Base-by-base conservation (phyloP, 2,113 vertebrate genomes). In the Cyanoliseus patagonus region DNA sequence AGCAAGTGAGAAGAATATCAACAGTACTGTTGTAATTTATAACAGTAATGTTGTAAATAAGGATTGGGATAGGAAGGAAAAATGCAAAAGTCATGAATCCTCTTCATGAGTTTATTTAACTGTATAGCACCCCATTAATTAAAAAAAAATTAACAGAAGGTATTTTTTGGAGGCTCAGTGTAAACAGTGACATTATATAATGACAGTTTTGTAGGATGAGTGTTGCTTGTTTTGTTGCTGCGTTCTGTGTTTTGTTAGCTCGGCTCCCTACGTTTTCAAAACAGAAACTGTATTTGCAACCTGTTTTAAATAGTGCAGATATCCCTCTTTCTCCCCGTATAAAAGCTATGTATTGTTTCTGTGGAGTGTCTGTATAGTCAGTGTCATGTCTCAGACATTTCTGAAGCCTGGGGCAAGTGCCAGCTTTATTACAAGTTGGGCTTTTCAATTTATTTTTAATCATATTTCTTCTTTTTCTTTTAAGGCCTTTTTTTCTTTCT, bases 341-440 rank as follows among this genome's bases (percentile, higher is more conserved):
- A 73, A 92, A 88, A 93, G 27, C 83, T 91, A 8, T 79, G 64
- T 66, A 83, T 89, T 86, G 78, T 83, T 59, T 89, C 80, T 92
- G 63, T 57, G 77, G 72, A 80, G 64, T 68, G 67, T 83, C 77
- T 73, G 52, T 84, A 63, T 85, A 88, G 57, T 62, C 70, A 85
- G 70, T 64, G 77, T 95, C 88, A 30, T 89, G 73, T 79, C 88
- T 86, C 59, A 88, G 92, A 86, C 53, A 24, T 88, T 84, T n/a
- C 69, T 93, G 88, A 93, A 98, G 98, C 98, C 97, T 96, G 94
- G 96, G 98, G 98, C 98, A 98, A 98, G 98, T 98, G 98, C 98
- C 98, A 98, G 98, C 98, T 99, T 99, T 99, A 98, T 99, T 99
- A 98, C 98, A 98, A 97, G 97, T 97, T 97, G 97, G 97, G 98